Percentiles rank a stretch among this genome's conserved stretches.
Conservation (phyloP, 92 coral and sea anemone species). For the Diadumene lineata region DNA sequence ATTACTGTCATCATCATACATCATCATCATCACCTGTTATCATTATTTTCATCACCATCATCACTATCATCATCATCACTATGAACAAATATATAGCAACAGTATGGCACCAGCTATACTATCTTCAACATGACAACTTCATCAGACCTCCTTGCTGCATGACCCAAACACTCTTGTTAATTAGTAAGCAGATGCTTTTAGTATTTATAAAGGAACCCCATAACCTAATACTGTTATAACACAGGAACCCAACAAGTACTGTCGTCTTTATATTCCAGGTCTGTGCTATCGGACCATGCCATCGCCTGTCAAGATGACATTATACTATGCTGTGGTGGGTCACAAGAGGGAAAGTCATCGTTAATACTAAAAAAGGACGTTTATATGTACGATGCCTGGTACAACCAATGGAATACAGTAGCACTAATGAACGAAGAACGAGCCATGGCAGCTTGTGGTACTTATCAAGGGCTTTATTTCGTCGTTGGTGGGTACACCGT, state of each 20-base stretch:
- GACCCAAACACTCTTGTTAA: no score
- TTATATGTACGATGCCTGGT: slow-evolving; percentile 60
- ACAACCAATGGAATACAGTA: slow-evolving; percentile 64
- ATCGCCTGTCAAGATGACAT: slow-evolving; percentile 60
- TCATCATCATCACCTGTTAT: background rate
- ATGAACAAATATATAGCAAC: background rate
- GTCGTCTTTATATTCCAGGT: slow-evolving; percentile 21
- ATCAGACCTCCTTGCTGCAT: no score
- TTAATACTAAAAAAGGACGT: slow-evolving; percentile 71
- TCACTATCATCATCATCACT: background rate
- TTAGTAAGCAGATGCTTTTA: no score
- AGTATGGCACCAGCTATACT: background rate
- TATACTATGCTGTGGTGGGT: slow-evolving; percentile 80
- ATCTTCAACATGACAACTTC: background rate
- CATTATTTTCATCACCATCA: background rate
- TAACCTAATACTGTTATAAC: no score
- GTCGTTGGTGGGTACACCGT: slow-evolving; percentile 59
- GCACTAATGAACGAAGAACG: slow-evolving; percentile 75
- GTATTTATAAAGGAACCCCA: no score
- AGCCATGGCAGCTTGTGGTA: slow-evolving; percentile 57
- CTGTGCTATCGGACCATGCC: slow-evolving; percentile 64
- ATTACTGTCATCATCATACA: background rate
- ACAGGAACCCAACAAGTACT: no score
- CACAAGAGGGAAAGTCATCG: slow-evolving; percentile 74
- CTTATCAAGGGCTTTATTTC: slow-evolving; percentile 54